These are phyloP conservation scores for Eulemur mongoz DNA, from an alignment of 2,797 vertebrate genomes.

Conservation along the genomic window DNA sequence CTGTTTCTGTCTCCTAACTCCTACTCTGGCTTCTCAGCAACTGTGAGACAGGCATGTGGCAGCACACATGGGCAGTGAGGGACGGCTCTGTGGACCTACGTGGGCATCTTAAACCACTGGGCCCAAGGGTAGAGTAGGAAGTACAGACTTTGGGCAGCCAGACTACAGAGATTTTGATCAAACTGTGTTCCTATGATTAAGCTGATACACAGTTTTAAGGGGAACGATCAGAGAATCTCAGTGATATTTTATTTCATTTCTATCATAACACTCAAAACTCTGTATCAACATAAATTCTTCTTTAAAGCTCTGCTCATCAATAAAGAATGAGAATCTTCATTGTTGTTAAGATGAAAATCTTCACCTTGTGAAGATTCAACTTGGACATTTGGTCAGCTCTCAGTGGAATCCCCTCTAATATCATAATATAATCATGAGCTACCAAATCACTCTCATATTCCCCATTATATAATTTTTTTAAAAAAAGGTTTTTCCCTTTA, in stretches of 20 bases:
- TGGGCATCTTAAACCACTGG: background rate
- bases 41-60: background rate
- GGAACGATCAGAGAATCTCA: background rate
- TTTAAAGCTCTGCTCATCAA: background rate
- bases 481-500: background rate
- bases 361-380: background rate
- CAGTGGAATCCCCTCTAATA: background rate
- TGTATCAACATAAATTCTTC: background rate
- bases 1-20: background rate
- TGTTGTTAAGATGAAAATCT: background rate
- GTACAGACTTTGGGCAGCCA: background rate
- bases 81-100: background rate
- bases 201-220: background rate
- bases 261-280: background rate
- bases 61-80: background rate
- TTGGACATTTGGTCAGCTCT: background rate
- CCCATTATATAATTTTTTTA: background rate
- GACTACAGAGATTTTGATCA: background rate
- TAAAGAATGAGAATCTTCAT: background rate
- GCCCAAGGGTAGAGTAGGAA: background rate
- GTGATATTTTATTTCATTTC: background rate
- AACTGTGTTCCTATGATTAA: background rate
- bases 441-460: background rate
- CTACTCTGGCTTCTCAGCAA: background rate
- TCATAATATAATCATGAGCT: background rate